Evolutionary conservation across 2,113 vertebrate genomes (phyloP), one percentile per base, ranked within the genome.

Genomic region (Ictalurus punctatus): DNA sequence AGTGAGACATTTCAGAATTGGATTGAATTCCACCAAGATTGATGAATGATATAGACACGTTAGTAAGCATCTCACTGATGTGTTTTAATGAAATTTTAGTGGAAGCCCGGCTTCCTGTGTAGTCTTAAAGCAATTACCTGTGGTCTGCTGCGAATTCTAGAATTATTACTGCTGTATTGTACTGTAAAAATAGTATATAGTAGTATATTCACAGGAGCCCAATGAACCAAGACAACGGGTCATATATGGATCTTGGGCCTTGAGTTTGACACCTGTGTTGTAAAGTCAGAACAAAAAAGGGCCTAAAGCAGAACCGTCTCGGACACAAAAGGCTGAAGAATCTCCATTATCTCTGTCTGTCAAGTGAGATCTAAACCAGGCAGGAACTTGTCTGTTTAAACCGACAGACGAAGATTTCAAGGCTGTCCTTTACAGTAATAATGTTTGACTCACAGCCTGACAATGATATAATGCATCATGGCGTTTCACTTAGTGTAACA

Each of bases 391-490:
- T 63, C 81, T 44, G 23, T 61, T 34, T 63, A 25, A 63, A 17
- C 34, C 6, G 13, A 63, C 34, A 37, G 80, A 1, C 17, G 16
- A 23, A 23, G 6, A 44, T 83, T 83, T 83, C 58, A 63, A 83
- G 81, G 58, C 23, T 83, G 81, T 44, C 81, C 21, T 63, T 63
- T 63, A 63, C 81, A 83, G 10, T 83, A 63, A 44, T 63, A 40
- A 83, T 63, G 81, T 25, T 83, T 40, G 81, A 83, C 81, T 37
- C 56, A 25, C 58, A 83, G 56, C 30, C 34, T 16, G 34, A 44
- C 44, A 21, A 44, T 83, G 81, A 83, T 27, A 40, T 83, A 63
- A 83, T 44, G 34, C 81, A 63, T 40, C 58, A 40, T 63, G 58
- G 34, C 81, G 23, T 40, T 40, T 63, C 81, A 63, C 23, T 83